Evolutionary conservation across 2,888 invertebrate genomes (phyloP), one percentile per base, ranked within the genome.

Genomic region (Chymomyza amoena): DNA sequence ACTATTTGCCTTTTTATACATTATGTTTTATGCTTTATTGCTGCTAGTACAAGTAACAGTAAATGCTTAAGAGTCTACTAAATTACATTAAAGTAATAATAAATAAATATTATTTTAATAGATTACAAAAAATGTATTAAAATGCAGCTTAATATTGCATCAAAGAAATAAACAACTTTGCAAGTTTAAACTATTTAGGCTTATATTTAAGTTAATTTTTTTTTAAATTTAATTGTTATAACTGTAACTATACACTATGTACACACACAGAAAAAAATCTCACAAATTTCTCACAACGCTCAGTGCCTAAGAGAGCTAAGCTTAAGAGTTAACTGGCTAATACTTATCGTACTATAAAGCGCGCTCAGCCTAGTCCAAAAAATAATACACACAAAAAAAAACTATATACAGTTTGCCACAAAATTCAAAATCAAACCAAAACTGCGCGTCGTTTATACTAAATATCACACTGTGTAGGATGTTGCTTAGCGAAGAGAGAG

Each of bases 381-480:
- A 45, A 45, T 13, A 45, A 45, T 13, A 45, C 39, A 18, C 32
- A 7, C 32, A 61, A 61, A 50, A 50, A 20, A 45, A 64, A 45
- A 52, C 32, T 65, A 65, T 70, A 32, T 61, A 36, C 57, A 63
- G 32, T 57, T 66, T 13, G 56, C 25, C 28, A 18, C 25, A 59
- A 20, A 16, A 66, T 59, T 61, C 60, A 36, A 54, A 32, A 60
- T 77, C 70, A 64, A 73, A 61, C 67, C 50, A 66, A 68, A 64
- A 75, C 80, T 79, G 76, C 75, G 73, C 83, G 83, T 76, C 66
- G 83, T 79, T 87, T 86, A 89, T 73, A 84, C 89, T 90, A 90
- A 91, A 91, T 91, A 91, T 91, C 91, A 91, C 91, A 91, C 91
- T 90, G 89, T 83, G 89, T 91, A 91, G 91, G 91, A 91, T 91